Evolutionary conservation across 2,113 vertebrate genomes (phyloP).

Genomic region (Dasyornis broadbenti): DNA sequence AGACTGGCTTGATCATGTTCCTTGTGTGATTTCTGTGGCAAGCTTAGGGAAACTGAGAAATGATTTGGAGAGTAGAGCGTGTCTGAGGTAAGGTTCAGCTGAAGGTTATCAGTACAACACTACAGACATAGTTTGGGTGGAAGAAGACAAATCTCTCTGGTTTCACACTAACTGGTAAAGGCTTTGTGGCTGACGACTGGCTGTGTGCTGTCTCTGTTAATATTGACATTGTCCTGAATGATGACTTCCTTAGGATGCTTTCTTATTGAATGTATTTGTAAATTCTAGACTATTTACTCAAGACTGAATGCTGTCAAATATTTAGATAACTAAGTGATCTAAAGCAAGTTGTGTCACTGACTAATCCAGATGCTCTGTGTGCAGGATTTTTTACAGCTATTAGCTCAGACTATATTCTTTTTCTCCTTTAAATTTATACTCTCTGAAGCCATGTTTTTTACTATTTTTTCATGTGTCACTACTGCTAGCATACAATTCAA

Average conservation of each 20-base stretch:
- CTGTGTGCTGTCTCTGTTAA: not conserved
- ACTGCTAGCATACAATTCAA: not conserved
- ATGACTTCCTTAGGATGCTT: not conserved
- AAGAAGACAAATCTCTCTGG: not conserved
- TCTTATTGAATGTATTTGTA: not conserved
- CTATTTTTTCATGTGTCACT: not conserved
- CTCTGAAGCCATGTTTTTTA: not conserved
- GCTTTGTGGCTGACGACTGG: not conserved
- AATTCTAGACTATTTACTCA: not conserved
- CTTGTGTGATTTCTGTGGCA: not conserved
- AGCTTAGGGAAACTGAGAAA: not conserved
- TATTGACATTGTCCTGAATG: not conserved
- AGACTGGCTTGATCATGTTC: not conserved
- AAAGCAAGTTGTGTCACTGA: not conserved
- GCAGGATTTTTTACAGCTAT: not conserved
- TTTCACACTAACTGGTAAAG: not conserved
- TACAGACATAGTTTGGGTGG: not conserved
- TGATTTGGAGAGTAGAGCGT: not conserved
- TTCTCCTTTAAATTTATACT: not conserved
- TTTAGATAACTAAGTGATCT: not conserved
- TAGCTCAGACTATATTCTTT: not conserved
- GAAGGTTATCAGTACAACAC: not conserved
- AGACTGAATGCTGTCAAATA: not conserved
- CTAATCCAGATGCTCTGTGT: not conserved
- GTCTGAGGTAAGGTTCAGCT: not conserved